A percentile compares a stretch with the other conserved stretches of the same genome.
Conservation (phyloP, 2,888 invertebrate species). For the Drosophila kuntzei region DNA sequence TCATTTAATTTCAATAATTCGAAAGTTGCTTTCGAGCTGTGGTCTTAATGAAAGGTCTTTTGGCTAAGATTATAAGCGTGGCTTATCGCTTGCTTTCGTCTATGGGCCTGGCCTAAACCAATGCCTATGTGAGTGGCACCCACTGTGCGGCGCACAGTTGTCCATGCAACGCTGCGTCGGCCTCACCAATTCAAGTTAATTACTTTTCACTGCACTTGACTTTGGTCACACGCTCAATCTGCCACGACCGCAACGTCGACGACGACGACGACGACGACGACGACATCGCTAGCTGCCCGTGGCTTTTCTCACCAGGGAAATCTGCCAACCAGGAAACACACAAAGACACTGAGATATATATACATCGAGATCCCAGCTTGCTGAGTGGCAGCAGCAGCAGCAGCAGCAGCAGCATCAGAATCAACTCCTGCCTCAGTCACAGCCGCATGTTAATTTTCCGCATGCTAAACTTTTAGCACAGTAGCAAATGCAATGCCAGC, state of each 20-base stretch:
- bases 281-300: conserved; percentile 59
- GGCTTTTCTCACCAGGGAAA: conserved; percentile 80
- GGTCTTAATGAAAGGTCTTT: conserved; percentile 62
- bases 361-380: conserved; percentile 48
- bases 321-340: conserved; percentile 71
- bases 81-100: conserved; percentile 41
- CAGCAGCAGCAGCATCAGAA: conserved; percentile 7
- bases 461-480: conserved; percentile 82
- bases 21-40: conserved; percentile 65
- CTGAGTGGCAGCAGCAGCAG: conserved; percentile 59
- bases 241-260: conserved; percentile 39
- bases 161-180: conserved; percentile 45
- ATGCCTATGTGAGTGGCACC: conserved; percentile 43
- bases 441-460: conserved; percentile 81
- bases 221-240: conserved; percentile 79
- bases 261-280: conserved; percentile 14
- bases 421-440: conserved; percentile 14
- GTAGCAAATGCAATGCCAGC: conserved; percentile 66
- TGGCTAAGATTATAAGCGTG: conserved; percentile 61
- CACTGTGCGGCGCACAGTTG: conserved; percentile 58
- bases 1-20: conserved; percentile 77
- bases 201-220: conserved; percentile 81
- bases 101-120: conserved; percentile 20
- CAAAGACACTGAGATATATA: conserved; percentile 56
- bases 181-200: conserved; percentile 74